Percentiles rank a stretch among this genome's conserved stretches.
These are phyloP conservation scores for Diadumene lineata DNA, from an alignment of 92 coral and sea anemone species.

Conservation along the genomic window DNA sequence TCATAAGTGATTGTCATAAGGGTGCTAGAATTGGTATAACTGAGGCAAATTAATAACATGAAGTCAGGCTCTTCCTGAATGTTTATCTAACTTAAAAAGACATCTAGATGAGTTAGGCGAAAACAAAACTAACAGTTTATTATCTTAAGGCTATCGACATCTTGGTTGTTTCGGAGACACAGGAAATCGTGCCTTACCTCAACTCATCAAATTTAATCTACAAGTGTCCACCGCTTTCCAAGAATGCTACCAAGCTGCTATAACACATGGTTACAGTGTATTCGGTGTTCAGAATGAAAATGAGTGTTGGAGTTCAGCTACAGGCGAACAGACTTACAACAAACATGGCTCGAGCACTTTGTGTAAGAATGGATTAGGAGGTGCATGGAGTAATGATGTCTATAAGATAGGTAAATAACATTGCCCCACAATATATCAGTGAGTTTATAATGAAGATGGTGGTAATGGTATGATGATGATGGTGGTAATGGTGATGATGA, in stretches of 20 bases:
- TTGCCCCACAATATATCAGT: background rate
- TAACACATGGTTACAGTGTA: slow-evolving; percentile 13
- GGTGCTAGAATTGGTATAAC: no score
- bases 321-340: slow-evolving; percentile 18
- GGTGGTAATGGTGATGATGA: background rate
- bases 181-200: slow-evolving; percentile 21
- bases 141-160: slow-evolving; percentile 18
- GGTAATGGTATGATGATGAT: background rate
- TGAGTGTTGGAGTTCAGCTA: slow-evolving; percentile 30
- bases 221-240: background rate
- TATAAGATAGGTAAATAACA: slow-evolving; percentile 22
- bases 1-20: no score
- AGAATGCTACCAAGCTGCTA: slow-evolving; percentile 19
- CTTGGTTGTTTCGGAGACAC: slow-evolving; percentile 32
- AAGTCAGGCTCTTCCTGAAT: no score
- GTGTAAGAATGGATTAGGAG: slow-evolving; percentile 18
- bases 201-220: slow-evolving; percentile 7
- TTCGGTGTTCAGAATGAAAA: slow-evolving; percentile 19
- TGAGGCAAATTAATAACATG: no score
- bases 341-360: slow-evolving; percentile 7
- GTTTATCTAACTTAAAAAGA: no score
- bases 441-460: background rate
- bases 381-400: slow-evolving; percentile 34
- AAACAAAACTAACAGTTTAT: background rate
- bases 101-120: background rate